Conservation (phyloP, 92 coral and sea anemone genomes). For the Umimayanthus chanpuru region DNA sequence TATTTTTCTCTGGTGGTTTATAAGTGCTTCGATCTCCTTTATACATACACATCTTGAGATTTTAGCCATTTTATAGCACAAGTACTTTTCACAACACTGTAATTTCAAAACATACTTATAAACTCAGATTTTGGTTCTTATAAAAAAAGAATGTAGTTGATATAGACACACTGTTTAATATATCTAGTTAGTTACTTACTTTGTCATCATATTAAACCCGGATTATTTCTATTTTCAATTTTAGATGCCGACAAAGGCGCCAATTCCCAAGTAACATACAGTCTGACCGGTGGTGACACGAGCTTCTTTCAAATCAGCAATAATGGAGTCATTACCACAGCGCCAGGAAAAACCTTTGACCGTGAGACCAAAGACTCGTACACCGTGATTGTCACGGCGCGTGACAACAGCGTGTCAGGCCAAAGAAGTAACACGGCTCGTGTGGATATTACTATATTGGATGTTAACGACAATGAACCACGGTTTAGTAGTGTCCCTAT, state of each 20-base stretch:
- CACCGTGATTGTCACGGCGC: conserved; percentile 64
- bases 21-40: too few relatives aligned
- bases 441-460: conserved; percentile 62
- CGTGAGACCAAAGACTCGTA: conserved; percentile 73
- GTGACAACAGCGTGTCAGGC: conserved; percentile 54
- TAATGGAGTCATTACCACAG: conserved; percentile 46
- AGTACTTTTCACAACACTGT: too few relatives aligned
- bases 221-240: neutral
- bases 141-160: too few relatives aligned
- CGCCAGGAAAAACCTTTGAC: conserved; percentile 51
- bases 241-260: conserved; percentile 83
- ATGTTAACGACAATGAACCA: conserved; percentile 74
- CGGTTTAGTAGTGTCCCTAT: conserved; percentile 29
- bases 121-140: too few relatives aligned
- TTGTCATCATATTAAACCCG: too few relatives aligned
- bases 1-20: too few relatives aligned
- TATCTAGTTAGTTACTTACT: too few relatives aligned
- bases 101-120: too few relatives aligned
- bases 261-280: conserved; percentile 69
- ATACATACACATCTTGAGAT: too few relatives aligned
- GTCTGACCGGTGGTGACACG: conserved; percentile 55
- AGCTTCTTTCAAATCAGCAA: conserved; percentile 56
- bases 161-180: too few relatives aligned
- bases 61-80: too few relatives aligned
- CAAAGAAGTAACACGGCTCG: conserved; percentile 50